Base-by-base conservation (phyloP, 1,140 invertebrate species). In the Drosophila rufa region DNA sequence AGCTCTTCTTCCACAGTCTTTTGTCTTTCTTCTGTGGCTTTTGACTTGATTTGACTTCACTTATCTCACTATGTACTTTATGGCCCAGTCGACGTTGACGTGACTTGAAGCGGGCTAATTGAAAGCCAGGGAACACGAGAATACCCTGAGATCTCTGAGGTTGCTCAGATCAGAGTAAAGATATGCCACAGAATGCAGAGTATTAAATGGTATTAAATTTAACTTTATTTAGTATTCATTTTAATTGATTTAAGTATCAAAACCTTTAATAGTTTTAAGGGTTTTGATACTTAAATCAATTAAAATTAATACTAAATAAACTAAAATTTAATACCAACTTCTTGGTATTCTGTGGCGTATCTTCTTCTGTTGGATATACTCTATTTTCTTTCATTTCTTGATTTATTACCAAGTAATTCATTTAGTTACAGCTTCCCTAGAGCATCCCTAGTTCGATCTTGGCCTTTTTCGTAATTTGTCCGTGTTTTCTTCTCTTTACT, bases 31-130 rank as follows among this genome's bases (percentile, higher is more conserved):
- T 56, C 19, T 40, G 19, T 69, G 64, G 40, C 64, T 68, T 25
- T 71, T 53, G 60, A 66, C 67, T 70, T 30, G 60, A 70, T 67
- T 70, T 71, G 65, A 70, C 68, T 71, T 70, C 33, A 33, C 46
- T 67, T 27, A 67, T 46, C 45, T 64, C 58, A 65, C 43, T 25
- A 33, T 38, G 48, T 25, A 33, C 60, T 47, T 38, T n/a, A 58
- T 56, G 53, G 53, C 53, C 40, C 40, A 56, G 47, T 56, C 50
- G n/a, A 30, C 3, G 48, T 47, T 68, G 33, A 57, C 51, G 65
- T 71, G 65, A 69, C 68, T 71, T 15, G 11, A 48, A 25, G 36
- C 45, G 17, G 46, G 65, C 65, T 68, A 68, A 68, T 68, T 68
- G 65, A 68, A 68, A 50, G 65, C 17, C 65, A 50, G 25, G 45